Evolutionary conservation across 2,113 vertebrate species (phyloP).

Genomic region (Notothenia rossii): DNA sequence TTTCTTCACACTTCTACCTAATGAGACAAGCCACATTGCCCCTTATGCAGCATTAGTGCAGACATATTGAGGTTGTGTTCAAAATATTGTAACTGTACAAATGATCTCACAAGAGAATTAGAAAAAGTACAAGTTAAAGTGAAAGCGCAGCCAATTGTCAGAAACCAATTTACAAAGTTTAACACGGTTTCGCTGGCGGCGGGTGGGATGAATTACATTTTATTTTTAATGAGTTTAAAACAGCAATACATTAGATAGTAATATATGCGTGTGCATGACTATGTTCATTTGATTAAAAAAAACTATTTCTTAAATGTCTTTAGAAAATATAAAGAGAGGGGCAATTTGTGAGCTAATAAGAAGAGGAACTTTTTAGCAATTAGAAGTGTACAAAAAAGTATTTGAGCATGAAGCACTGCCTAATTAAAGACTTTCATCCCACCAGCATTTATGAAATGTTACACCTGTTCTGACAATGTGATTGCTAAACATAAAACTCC

Average conservation of each 20-base stretch:
- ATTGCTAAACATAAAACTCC: slow-evolving; percentile 39
- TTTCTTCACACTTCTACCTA: background rate
- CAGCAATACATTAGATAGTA: background rate
- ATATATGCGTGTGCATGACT: slow-evolving; percentile 2
- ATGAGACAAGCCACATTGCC: background rate
- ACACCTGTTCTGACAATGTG: slow-evolving; percentile 41
- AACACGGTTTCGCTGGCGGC: background rate
- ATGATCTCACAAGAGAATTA: background rate
- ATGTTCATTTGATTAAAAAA: slow-evolving; percentile 16
- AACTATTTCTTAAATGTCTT: slow-evolving; percentile 6
- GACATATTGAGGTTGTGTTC: background rate
- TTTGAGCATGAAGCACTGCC: slow-evolving; percentile 25
- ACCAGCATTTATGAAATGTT: slow-evolving; percentile 34
- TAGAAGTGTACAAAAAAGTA: slow-evolving; percentile 36
- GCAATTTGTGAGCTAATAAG: slow-evolving; percentile 31
- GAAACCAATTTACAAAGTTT: slow-evolving; percentile 5
- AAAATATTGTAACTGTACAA: background rate
- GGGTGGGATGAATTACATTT: slow-evolving; percentile 26
- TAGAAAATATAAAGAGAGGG: slow-evolving; percentile 15
- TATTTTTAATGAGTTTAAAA: slow-evolving; percentile 24
- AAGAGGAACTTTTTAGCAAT: slow-evolving; percentile 24
- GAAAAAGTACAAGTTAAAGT: background rate
- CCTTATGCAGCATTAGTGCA: background rate
- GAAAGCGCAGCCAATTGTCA: background rate
- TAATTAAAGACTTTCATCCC: slow-evolving; percentile 45